Percentiles rank a stretch among this genome's conserved stretches.
Evolutionary conservation across 2,113 vertebrate species (phyloP).

Genomic region (Hucho hucho): DNA sequence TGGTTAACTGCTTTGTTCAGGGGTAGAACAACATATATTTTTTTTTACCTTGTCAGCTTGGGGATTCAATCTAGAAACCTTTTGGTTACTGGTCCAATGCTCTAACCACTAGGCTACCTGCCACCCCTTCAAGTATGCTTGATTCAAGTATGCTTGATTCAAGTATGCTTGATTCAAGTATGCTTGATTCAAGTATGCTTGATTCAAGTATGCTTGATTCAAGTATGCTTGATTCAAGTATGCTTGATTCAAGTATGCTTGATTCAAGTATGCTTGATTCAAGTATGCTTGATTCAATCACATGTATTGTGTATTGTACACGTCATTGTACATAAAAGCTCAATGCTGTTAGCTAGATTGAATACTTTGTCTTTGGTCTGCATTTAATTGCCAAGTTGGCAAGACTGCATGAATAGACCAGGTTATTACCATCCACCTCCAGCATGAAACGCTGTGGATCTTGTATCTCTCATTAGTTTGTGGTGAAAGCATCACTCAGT

Average conservation of each 20-base stretch:
- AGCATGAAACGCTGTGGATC: constrained; percentile 1
- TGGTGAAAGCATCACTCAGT: background rate
- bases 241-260: background rate
- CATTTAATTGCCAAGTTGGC: background rate
- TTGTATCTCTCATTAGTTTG: background rate
- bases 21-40: too few relatives aligned
- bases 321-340: background rate
- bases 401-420: too few relatives aligned
- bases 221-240: too few relatives aligned
- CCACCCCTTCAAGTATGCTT: too few relatives aligned
- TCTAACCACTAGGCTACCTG: too few relatives aligned
- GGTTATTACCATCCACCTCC: background rate
- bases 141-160: background rate
- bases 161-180: too few relatives aligned
- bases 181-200: background rate
- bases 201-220: background rate
- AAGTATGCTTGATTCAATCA: background rate
- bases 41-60: too few relatives aligned
- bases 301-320: background rate
- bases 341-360: background rate
- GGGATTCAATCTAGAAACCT: too few relatives aligned
- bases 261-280: background rate
- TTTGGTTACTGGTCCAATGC: too few relatives aligned
- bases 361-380: background rate
- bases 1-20: too few relatives aligned